Percentiles rank a stretch among this genome's conserved stretches.
Conservation (phyloP, 2,888 invertebrate species). For the Cyaniris semiargus region DNA sequence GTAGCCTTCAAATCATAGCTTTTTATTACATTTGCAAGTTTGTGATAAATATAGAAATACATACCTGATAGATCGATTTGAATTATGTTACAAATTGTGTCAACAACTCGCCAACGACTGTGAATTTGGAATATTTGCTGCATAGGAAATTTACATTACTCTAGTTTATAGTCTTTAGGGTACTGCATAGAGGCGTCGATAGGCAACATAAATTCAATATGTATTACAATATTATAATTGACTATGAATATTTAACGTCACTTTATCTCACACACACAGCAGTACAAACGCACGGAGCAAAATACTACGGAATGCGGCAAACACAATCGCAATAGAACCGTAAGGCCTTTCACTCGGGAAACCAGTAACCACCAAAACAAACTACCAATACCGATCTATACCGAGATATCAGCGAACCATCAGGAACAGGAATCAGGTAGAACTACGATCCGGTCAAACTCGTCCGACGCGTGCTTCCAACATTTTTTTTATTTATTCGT, state of each 20-base stretch:
- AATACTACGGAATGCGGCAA: slow-evolving; percentile 24
- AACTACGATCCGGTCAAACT: slow-evolving; percentile 80
- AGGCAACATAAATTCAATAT: slow-evolving; percentile 19
- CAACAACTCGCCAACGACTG: not conserved
- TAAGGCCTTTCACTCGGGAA: slow-evolving; percentile 31
- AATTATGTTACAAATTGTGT: slow-evolving; percentile 1
- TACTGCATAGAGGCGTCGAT: slow-evolving; percentile 20
- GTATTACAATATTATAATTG: slow-evolving; percentile 30
- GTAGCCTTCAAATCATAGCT: no score
- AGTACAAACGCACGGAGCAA: not conserved
- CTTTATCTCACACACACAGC: slow-evolving; percentile 16
- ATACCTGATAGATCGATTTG: not conserved
- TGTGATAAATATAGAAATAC: not conserved
- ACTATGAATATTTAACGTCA: slow-evolving; percentile 31
- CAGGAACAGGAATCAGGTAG: slow-evolving; percentile 81
- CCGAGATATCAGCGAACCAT: slow-evolving; percentile 63
- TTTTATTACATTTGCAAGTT: no score
- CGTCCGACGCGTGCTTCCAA: slow-evolving; percentile 80
- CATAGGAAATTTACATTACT: slow-evolving; percentile 10
- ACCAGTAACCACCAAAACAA: slow-evolving; percentile 41
- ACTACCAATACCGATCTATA: slow-evolving; percentile 55
- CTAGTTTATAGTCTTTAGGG: not conserved
- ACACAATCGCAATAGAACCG: slow-evolving; percentile 21
- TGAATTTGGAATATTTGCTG: not conserved
- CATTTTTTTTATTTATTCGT: slow-evolving; percentile 81